Base-by-base conservation (phyloP, 2,888 invertebrate genomes). In the Cepaea hortensis region DNA sequence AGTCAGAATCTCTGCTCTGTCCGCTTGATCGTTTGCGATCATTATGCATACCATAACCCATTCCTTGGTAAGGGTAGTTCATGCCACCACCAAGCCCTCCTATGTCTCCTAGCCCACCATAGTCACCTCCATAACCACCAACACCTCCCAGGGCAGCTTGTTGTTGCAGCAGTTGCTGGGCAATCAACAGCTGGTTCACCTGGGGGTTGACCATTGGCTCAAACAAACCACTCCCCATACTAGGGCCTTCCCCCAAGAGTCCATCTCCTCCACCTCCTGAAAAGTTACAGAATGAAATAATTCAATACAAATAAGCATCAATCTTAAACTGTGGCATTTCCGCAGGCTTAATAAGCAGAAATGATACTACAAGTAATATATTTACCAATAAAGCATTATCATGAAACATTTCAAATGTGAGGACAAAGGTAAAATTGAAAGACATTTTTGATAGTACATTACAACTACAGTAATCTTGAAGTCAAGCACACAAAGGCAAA, bases 181-280 rank as follows among this genome's bases (percentile, higher is more conserved):
- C 89, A 65, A 89, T 65, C 15, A 88, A 87, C 35, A 89, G 82
- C 85, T 89, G 89, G 0, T 85, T 85, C 81, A 85, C 62, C 81
- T 85, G 85, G n/a, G n/a, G 81, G 75, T 62, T 81, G 7, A 81
- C 73, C 65, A 81, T 80, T 20, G 80, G 81, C 23, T 85, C 81
- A 80, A 68, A 85, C 72, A 85, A 18, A n/a, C 72, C 61, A 61
- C 72, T 61, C 18, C 85, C 85, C n/a, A 70, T 20, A 61, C 80
- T 72, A 50, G 80, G 80, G 7, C 85, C 85, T 85, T 79, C 85
- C 11, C 85, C 85, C 62, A 79, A 48, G 46, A 84, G 83, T 55
- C 83, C 83, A 84, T 84, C 83, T 18, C 83, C 75, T 75, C 75
- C 75, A 72, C 61, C 73, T 77, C 61, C 73, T 77, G 77, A 77